Evolutionary conservation across 2,888 invertebrate genomes (phyloP), one percentile per base, ranked within the genome.

Genomic region (Philopedon plagiatum): DNA sequence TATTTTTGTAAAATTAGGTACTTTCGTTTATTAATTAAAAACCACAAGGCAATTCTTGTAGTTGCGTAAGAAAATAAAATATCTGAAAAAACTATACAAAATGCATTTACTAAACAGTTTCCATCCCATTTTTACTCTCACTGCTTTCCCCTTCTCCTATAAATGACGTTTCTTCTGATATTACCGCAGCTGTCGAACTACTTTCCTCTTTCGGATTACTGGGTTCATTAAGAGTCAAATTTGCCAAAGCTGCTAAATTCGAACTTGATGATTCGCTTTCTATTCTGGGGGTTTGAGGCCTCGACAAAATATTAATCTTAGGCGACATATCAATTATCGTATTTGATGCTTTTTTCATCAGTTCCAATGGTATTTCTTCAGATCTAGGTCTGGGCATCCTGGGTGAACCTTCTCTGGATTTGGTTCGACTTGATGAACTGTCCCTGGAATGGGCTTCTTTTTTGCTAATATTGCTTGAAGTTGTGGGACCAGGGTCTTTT

Each of bases 111-210:
- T 86, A 88, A 75, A 88, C 87, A 69, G 87, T 88, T 85, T 88
- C 88, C 75, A 88, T 84, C 37, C 80, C 80, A n/a, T 87, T 87
- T 70, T 84, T 87, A 15, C 34, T 84, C 81, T 78, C 26, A 65
- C 73, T 15, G 71, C 63, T 51, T 78, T 79, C 87, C 74, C 89
- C 86, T 71, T 86, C 86, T 61, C 91, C 91, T 73, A 94, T 94
- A 81, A 94, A 94, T 0, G 94, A 94, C 0, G 94, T 94, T 80
- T 94, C 94, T 82, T 92, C 93, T 0, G 93, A 93, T n/a, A 71
- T 66, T n/a, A 39, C 37, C 15, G 57, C 39, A n/a, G 73, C 41
- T 26, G 11, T 26, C 11, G 29, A 19, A 21, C 18, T 51, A 7
- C 26, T 57, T 11, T 58, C 68, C 34, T 61, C 49, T 49, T 62